Evolutionary conservation across 2,797 vertebrate genomes (phyloP).

Genomic region (Muscicapa comitata): DNA sequence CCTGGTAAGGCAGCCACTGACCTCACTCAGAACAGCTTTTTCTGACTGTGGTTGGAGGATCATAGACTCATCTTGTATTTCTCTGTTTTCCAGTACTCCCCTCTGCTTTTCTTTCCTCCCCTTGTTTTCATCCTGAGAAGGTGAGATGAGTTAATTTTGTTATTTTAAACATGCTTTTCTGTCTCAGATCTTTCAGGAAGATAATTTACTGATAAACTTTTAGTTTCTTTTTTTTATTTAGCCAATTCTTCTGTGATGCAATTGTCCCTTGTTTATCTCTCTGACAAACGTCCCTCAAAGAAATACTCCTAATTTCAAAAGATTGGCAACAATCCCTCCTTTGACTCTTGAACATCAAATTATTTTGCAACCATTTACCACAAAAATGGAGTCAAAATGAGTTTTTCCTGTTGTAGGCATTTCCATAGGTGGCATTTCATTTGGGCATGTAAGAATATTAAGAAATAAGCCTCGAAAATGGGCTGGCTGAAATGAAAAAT

Average conservation of each 20-base stretch:
- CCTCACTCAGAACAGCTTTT: not conserved
- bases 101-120: rapidly evolving
- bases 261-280: slow-evolving; percentile 39
- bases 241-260: slow-evolving; percentile 18
- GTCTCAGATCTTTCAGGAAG: not conserved
- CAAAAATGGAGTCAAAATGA: not conserved
- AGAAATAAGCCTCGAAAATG: not conserved
- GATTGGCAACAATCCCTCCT: slow-evolving; percentile 27
- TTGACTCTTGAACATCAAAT: slow-evolving; percentile 27
- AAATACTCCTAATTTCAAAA: slow-evolving; percentile 54
- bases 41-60: not conserved
- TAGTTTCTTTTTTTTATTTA: not conserved
- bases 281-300: slow-evolving; percentile 1
- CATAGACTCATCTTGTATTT: not conserved
- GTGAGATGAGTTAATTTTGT: not conserved
- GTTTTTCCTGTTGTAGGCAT: not conserved
- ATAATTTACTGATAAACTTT: not conserved
- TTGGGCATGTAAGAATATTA: not conserved
- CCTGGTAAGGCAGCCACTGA: not conserved
- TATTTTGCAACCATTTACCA: slow-evolving; percentile 41
- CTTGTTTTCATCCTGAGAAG: not conserved
- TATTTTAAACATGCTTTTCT: not conserved
- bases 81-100: not conserved
- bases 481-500: not conserved
- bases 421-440: not conserved